These are phyloP conservation scores for Nematolebias whitei DNA, from an alignment of 2,113 vertebrate genomes.

Conservation along the genomic window DNA sequence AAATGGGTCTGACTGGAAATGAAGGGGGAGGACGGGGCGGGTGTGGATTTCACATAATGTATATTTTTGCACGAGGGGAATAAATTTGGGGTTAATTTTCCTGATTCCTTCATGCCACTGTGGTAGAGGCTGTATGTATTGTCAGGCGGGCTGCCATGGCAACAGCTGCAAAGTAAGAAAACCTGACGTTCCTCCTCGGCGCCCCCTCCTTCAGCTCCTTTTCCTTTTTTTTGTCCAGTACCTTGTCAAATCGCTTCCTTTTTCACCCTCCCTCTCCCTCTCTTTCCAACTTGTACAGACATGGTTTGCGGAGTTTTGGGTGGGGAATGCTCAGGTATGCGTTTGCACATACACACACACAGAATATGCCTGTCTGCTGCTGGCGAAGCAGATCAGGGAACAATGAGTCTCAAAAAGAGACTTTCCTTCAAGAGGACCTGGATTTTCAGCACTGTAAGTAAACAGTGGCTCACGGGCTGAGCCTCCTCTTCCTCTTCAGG, in stretches of 20 bases:
- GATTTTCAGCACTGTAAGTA: slow-evolving; percentile 76
- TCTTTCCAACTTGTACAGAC: slow-evolving; percentile 82
- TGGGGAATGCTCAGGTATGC: slow-evolving; percentile 80
- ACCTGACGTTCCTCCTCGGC: slow-evolving; percentile 43
- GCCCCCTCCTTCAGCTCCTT: slow-evolving; percentile 8
- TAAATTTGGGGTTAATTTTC: slow-evolving; percentile 48
- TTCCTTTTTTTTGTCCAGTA: slow-evolving; percentile 39
- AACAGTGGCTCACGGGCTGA: slow-evolving; percentile 39
- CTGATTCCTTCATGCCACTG: slow-evolving; percentile 64
- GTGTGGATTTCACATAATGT: slow-evolving; percentile 60
- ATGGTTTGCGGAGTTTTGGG: slow-evolving; percentile 76
- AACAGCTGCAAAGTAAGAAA: slow-evolving; percentile 68
- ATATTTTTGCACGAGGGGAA: slow-evolving; percentile 15
- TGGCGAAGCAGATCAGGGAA: slow-evolving; percentile 65
- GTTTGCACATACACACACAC: slow-evolving; percentile 52
- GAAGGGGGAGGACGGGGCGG: slow-evolving; percentile 33
- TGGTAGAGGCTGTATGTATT: slow-evolving; percentile 68
- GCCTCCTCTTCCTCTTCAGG: slow-evolving; percentile 36
- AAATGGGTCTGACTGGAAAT: slow-evolving; percentile 50
- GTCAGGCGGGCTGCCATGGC: slow-evolving; percentile 53
- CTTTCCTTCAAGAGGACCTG: slow-evolving; percentile 79
- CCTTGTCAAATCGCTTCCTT: slow-evolving; percentile 63
- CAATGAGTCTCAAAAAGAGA: slow-evolving; percentile 81
- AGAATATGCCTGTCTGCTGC: slow-evolving; percentile 58
- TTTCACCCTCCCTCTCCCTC: slow-evolving; percentile 43